Conservation (phyloP, 2,113 vertebrate genomes). For the Gymnogyps californianus region DNA sequence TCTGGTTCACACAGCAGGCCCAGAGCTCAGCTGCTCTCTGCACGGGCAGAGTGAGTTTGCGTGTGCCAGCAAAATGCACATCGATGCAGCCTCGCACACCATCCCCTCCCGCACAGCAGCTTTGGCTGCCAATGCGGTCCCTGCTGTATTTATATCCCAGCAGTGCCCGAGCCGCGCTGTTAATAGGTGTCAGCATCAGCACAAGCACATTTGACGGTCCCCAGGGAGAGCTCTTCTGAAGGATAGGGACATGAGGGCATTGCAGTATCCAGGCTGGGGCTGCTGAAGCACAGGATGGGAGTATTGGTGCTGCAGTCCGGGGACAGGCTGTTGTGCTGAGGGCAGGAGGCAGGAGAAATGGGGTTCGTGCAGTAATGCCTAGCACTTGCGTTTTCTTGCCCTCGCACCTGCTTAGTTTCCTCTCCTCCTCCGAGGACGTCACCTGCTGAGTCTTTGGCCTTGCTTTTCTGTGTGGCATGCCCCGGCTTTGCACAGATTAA, state of each 20-base stretch:
- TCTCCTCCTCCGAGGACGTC: not conserved
- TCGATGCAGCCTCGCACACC: not conserved
- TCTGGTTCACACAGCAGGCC: not conserved
- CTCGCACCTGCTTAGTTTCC: not conserved
- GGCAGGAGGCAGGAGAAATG: not conserved
- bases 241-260: not conserved
- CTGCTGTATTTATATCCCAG: not conserved
- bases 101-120: not conserved
- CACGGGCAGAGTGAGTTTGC: not conserved
- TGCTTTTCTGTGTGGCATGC: not conserved
- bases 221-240: not conserved
- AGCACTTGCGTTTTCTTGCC: rapidly evolving
- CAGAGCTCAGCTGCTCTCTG: not conserved
- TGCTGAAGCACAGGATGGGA: not conserved
- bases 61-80: not conserved
- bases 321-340: not conserved
- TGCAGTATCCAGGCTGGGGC: not conserved
- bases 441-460: not conserved
- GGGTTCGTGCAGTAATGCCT: not conserved
- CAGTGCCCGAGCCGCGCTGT: rapidly evolving
- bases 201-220: not conserved
- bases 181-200: not conserved
- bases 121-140: not conserved
- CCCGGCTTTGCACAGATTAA: not conserved
- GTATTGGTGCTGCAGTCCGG: not conserved